Evolutionary conservation across 2,797 vertebrate genomes (phyloP).

Genomic region (Microctenopoma stevenorrisi): DNA sequence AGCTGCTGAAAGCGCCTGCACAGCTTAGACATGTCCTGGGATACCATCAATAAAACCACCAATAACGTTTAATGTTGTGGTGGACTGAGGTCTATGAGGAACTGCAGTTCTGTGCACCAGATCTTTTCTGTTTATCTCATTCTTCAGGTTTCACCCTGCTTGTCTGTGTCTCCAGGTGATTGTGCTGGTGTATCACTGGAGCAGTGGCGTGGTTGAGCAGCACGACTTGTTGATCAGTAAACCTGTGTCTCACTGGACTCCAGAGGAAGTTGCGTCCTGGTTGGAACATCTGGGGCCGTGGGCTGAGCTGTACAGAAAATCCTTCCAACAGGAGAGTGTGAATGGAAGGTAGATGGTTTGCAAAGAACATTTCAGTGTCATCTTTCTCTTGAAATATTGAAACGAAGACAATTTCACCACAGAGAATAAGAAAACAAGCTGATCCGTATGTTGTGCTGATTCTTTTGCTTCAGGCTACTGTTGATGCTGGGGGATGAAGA

Average conservation of each 20-base stretch:
- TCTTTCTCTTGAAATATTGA: no score
- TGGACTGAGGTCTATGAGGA: no score
- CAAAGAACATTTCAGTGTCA: background rate
- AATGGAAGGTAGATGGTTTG: slow-evolving; percentile 89
- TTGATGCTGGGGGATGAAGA: slow-evolving; percentile 91
- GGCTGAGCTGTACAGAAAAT: slow-evolving; percentile 88
- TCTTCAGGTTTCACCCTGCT: no score
- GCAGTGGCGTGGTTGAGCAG: slow-evolving; percentile 87
- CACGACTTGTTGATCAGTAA: slow-evolving; percentile 89
- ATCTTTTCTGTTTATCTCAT: no score
- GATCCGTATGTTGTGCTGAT: background rate
- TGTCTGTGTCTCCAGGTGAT: slow-evolving; percentile 83
- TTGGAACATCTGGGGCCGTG: slow-evolving; percentile 91
- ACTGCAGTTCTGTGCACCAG: no score
- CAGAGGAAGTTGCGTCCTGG: slow-evolving; percentile 91
- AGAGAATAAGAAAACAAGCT: background rate
- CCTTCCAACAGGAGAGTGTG: slow-evolving; percentile 88
- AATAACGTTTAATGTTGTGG: no score
- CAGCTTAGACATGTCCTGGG: no score
- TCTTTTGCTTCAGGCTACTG: slow-evolving; percentile 82
- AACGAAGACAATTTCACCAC: background rate
- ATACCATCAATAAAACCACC: no score
- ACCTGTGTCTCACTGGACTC: slow-evolving; percentile 89
- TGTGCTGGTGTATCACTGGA: slow-evolving; percentile 93
- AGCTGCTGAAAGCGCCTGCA: no score